These are phyloP conservation scores for Montifringilla adamsi DNA, from an alignment of 2,113 vertebrate species.

Conservation along the genomic window DNA sequence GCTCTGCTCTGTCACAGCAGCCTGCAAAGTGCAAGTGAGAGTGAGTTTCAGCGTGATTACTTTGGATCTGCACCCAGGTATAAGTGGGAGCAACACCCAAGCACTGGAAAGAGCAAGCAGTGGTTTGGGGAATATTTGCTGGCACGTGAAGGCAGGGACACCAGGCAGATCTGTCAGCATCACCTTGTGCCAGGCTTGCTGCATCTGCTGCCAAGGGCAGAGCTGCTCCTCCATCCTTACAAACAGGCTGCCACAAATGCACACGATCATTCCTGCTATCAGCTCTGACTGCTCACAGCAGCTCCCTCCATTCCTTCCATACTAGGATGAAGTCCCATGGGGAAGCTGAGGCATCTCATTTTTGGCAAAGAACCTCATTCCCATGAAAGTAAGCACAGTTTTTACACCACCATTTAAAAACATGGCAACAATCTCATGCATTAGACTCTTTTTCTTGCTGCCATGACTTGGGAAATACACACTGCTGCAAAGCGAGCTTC, in stretches of 20 bases:
- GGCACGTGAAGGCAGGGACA: background rate
- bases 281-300: slow-evolving; percentile 50
- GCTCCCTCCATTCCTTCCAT: slow-evolving; percentile 69
- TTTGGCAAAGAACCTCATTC: slow-evolving; percentile 88
- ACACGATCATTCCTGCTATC: background rate
- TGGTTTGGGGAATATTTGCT: accelerated
- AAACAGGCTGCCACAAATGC: slow-evolving; percentile 45
- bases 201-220: background rate
- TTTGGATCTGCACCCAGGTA: background rate
- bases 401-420: slow-evolving; percentile 74
- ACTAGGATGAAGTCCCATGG: slow-evolving; percentile 76
- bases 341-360: slow-evolving; percentile 82
- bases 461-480: slow-evolving; percentile 1
- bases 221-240: slow-evolving; percentile 48
- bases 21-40: background rate
- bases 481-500: background rate
- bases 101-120: background rate
- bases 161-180: background rate
- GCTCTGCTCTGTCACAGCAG: background rate
- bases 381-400: slow-evolving; percentile 85
- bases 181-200: background rate
- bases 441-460: slow-evolving; percentile 49
- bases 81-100: background rate
- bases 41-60: background rate
- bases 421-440: slow-evolving; percentile 73